phyloP scores from a whole-genome alignment of 1,140 invertebrate species.

The Diabrotica undecimpunctata region DNA sequence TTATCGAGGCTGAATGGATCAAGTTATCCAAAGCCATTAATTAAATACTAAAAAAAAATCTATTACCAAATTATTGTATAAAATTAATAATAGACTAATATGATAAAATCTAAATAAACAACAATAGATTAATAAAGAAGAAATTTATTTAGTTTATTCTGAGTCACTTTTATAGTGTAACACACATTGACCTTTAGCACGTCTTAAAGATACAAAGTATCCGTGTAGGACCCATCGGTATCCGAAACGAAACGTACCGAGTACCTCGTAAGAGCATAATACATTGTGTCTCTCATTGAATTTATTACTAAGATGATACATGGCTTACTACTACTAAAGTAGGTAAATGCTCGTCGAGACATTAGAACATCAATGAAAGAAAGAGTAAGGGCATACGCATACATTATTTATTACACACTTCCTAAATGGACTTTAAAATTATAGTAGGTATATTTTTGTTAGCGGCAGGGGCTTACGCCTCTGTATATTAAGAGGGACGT shows the following conservation, averaged over 20 bases:
- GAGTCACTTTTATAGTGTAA: no score
- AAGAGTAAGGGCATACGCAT: neutral
- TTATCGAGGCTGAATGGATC: no score
- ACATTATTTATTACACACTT: neutral
- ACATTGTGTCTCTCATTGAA: neutral
- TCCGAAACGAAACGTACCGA: neutral
- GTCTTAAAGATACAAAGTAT: neutral
- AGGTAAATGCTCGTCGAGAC: neutral
- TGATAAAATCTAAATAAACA: no score
- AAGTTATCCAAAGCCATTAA: no score
- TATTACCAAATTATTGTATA: no score
- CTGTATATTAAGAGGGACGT: no score
- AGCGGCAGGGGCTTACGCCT: neutral
- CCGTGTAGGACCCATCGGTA: neutral
- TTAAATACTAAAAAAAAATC: no score
- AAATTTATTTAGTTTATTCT: no score
- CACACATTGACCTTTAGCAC: no score
- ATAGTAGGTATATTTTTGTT: neutral
- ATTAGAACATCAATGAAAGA: constrained; percentile 2
- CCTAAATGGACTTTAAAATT: neutral
- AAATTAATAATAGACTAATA: no score
- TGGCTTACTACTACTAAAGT: neutral
- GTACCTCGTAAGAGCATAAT: neutral
- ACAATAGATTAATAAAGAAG: no score
- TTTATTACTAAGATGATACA: neutral